Evolutionary conservation across 2,113 vertebrate genomes (phyloP).

Genomic region (Raja brachyura): DNA sequence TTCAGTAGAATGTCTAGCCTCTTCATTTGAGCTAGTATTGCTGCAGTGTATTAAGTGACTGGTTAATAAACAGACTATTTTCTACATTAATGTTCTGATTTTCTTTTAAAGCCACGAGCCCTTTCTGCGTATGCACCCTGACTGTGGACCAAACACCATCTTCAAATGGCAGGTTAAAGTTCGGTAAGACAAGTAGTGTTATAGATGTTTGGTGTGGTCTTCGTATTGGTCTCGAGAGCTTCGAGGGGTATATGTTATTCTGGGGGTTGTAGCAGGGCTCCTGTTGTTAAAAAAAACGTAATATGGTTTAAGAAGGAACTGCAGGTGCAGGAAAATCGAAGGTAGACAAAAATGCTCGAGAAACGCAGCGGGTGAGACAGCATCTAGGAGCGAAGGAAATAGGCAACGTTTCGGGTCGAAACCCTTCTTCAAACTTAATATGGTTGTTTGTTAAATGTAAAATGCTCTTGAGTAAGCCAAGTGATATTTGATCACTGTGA

Average conservation of each 20-base stretch:
- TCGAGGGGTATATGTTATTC: background rate
- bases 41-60: background rate
- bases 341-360: too few relatives aligned
- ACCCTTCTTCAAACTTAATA: too few relatives aligned
- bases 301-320: too few relatives aligned
- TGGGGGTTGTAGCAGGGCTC: background rate
- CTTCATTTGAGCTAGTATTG: background rate
- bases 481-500: background rate
- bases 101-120: slow-evolving; percentile 66
- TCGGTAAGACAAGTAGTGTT: slow-evolving; percentile 61
- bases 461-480: background rate
- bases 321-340: too few relatives aligned
- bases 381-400: too few relatives aligned
- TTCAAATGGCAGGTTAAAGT: slow-evolving; percentile 99
- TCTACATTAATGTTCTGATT: background rate
- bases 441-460: background rate
- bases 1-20: background rate
- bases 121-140: slow-evolving; percentile 81
- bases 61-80: background rate
- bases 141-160: slow-evolving; percentile 78
- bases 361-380: too few relatives aligned
- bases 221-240: background rate
- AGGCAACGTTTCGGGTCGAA: too few relatives aligned
- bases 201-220: background rate
- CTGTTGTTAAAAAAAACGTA: background rate